Evolutionary conservation across 53 echinoderm and acorn worm genomes (phyloP).

Genomic region (Actinopyga echinites): DNA sequence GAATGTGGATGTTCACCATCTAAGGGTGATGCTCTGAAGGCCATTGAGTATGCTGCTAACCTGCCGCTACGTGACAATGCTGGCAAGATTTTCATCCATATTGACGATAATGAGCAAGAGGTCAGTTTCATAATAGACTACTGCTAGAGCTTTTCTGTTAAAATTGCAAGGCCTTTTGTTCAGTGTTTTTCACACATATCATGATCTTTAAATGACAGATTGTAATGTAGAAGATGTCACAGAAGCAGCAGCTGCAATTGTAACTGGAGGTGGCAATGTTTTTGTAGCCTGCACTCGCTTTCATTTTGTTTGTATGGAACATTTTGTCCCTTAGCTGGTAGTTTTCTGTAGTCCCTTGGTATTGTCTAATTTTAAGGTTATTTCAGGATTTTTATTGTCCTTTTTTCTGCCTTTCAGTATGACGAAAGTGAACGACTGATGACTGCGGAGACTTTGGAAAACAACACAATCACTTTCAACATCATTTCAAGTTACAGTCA

Average conservation of each 20-base stretch:
- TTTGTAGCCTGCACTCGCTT: too few relatives aligned
- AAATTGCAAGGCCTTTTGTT: too few relatives aligned
- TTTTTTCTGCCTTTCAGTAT: background rate
- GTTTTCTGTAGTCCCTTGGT: too few relatives aligned
- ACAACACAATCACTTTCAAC: conserved; percentile 75
- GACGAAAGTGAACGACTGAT: background rate
- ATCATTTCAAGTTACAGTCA: conserved; percentile 81
- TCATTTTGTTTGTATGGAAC: too few relatives aligned
- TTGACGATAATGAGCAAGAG: conserved; percentile 71
- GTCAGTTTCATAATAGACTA: conserved; percentile 50
- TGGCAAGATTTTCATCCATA: conserved; percentile 70
- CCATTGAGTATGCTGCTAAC: conserved; percentile 64
- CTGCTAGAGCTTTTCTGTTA: background rate
- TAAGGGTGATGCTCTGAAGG: conserved; percentile 83
- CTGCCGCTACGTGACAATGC: conserved; percentile 69
- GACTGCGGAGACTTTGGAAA: conserved; percentile 19
- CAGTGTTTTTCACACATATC: too few relatives aligned
- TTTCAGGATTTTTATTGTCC: too few relatives aligned
- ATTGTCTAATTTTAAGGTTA: too few relatives aligned
- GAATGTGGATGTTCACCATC: conserved; percentile 10
- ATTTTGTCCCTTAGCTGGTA: too few relatives aligned
- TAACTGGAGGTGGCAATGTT: too few relatives aligned
- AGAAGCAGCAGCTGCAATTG: too few relatives aligned
- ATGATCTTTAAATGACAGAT: too few relatives aligned
- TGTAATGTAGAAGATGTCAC: too few relatives aligned